Conservation (phyloP, 2,113 vertebrate species). For the Calonectris borealis region DNA sequence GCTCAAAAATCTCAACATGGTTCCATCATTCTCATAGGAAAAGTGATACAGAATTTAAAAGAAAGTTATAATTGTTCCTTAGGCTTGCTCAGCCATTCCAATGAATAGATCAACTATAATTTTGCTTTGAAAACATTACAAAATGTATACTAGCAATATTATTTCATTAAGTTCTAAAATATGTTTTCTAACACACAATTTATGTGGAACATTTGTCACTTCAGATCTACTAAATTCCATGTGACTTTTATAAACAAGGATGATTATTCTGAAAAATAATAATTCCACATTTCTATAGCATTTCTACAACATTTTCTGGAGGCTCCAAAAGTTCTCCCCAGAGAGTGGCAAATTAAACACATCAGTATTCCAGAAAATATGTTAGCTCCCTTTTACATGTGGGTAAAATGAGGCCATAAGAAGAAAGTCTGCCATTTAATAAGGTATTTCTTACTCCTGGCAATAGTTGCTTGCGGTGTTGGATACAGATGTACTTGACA, state of each 20-base stretch:
- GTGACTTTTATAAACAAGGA: background rate
- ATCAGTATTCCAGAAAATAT: background rate
- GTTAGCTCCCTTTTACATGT: background rate
- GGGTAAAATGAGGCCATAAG: background rate
- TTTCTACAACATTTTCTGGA: background rate
- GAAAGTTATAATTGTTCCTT: background rate
- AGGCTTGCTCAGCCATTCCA: background rate
- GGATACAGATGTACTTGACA: background rate
- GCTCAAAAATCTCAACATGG: background rate
- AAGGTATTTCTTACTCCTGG: background rate
- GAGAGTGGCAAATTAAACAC: background rate
- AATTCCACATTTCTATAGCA: background rate
- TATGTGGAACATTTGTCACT: background rate
- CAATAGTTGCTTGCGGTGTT: background rate
- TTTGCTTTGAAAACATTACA: background rate
- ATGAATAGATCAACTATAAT: background rate
- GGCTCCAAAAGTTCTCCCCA: background rate
- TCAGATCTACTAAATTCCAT: background rate
- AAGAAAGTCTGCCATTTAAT: background rate
- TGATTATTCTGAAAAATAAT: constrained; percentile 1
- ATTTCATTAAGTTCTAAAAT: background rate
- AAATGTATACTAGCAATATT: background rate
- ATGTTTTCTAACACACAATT: background rate
- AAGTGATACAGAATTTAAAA: background rate
- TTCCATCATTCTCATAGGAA: background rate